Base-by-base conservation (phyloP, 1,140 invertebrate genomes). In the Sminthurides bifidus region DNA sequence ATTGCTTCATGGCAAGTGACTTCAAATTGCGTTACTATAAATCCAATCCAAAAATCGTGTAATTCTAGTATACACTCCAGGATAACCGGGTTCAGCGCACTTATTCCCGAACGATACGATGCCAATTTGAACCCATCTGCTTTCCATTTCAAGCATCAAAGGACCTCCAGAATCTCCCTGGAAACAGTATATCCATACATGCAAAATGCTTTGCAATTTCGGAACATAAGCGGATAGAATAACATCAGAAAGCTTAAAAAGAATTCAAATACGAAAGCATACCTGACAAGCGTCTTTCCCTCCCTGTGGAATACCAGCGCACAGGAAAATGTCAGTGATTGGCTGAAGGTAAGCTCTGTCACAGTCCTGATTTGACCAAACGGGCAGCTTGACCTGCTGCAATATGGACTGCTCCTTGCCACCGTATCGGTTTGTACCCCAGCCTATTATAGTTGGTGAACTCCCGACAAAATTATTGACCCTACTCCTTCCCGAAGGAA, bases 261-360 rank as follows among this genome's bases (percentile, higher is more conserved):
- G 24, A 21, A 17, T 38, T 52, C 29, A 8, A n/a, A 12, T 19
- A 26, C 4, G 8, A n/a, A 31, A 26, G 62, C 52, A 66, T 69
- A 85, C 85, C 76, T 92, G 90, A 69, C 90, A 94, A 15, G 89
- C 89, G 68, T 94, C 90, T 43, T 87, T 87, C 0, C 89, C 89
- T 2, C 90, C 90, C 66, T 90, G 81, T 5, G 83, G 82, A 65
- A 87, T 87, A 0, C 91, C 90, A 29, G 91, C 90, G 67, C 91
- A 94, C 1, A 94, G 72, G 71, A 93, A 93, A 58, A 85, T 88
- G 29, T 83, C 80, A 2, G 86, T 92, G 59, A 94, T 93, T 4
- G 86, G 85, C 67, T 93, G 90, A 71, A 89, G 90, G 69, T 92
- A 92, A 12, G 87, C 86, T 37, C 81, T 75, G 70, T 92, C 84